Base-by-base conservation (phyloP, 1,140 invertebrate species). In the Drosophila willistoni region DNA sequence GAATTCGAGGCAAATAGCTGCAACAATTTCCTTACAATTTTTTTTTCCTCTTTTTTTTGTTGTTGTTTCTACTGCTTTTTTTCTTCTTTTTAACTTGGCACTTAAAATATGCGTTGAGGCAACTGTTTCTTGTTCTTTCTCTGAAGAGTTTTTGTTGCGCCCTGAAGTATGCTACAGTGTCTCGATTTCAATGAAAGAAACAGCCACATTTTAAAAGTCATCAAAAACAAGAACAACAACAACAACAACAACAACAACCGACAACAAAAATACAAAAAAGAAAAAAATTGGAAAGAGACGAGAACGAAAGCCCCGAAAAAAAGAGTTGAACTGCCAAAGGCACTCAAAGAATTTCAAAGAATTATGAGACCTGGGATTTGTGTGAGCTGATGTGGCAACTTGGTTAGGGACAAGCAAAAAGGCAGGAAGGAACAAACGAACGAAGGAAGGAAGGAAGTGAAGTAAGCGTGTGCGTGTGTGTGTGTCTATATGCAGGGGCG, bases 51-150 rank as follows among this genome's bases (percentile, higher is more conserved):
- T 13, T 10, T 7, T 19, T 9, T 56, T 13, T 57, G 34, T 57
- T 47, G 14, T 47, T 47, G 44, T 44, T 44, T 5, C 14, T 44
- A n/a, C 7, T 44, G 42, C 7, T 17, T 47, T 17, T 47, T 19
- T 47, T 29, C n/a, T 47, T 14, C 33, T 22, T 59, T 59, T 59
- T 17, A 59, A 75, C 76, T 86, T 86, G 79, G 76, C 82, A 87
- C 82, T 87, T 87, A 87, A 86, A 86, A 86, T 86, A 86, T 87
- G 83, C 83, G 83, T 73, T 70, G 68, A 60, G 42, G 41, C 44
- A 68, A 72, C 59, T 69, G 42, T 57, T 64, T 36, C 17, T 44
- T 13, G 33, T 33, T 25, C 25, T 44, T 12, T 36, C 39, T 42
- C 42, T 55, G 55, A 65, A 73, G 67, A 54, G 41, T 67, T 84